Evolutionary conservation across 2,113 vertebrate genomes (phyloP), one percentile per base, ranked within the genome.

Genomic region (Mesocricetus auratus): DNA sequence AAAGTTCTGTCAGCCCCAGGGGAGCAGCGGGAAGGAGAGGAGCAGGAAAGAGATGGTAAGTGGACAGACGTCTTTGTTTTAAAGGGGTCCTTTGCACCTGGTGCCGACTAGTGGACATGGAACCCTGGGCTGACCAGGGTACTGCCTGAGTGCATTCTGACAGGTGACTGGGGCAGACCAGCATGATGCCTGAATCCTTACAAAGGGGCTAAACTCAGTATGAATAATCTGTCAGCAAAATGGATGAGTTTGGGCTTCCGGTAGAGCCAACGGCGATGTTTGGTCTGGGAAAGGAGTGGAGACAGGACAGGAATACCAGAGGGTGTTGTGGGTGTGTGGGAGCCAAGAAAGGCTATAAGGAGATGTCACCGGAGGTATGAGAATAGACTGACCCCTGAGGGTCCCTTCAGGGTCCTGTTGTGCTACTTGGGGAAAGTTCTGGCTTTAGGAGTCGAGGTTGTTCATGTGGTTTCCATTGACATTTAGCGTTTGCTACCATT

Each of bases 271-370:
- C 33, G 21, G 3, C 53, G 9, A 1, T 7, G 5, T 83, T 53
- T 9, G 5, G 5, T 66, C 19, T 0, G 1, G 10, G 66, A 31
- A 79, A 47, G 53, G 15, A 7, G 10, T 3, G 8, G 75, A 50
- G 17, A 1, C 17, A 24, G 77, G 7, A 50, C 17, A 69, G 60
- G 19, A 31, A 36, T 53, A n/a, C 3, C 42, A 22, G 31, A 87
- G 85, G 24, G 13, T 33, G 31, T 4, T 36, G 9, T 82, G 33
- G 33, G 58, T 47, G 4, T 29, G 2, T n/a, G 56, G 56, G 36
- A 42, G 3, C 33, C 9, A 22, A 8, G 15, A 69, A 69, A 12
- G 42, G 24, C 39, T 50, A 2, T 3, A 21, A 2, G 16, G 4
- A 36, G 53, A 26, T 11, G 21, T 69, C 39, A 8, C 19, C 36